Conservation (phyloP, 1,140 invertebrate genomes). For the Nylanderia fulva region DNA sequence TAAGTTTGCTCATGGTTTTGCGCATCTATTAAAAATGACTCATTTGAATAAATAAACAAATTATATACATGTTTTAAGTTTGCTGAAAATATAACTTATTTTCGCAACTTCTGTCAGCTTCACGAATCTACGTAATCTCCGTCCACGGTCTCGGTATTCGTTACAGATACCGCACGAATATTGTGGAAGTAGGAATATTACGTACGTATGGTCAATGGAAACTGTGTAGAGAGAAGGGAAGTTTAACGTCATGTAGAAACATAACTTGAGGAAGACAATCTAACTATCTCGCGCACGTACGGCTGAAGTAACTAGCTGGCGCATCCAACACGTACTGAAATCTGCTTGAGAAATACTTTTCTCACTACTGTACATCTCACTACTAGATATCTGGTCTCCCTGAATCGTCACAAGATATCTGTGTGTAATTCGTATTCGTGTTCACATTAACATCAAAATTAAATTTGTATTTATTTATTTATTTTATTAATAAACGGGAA, state of each 20-base stretch:
- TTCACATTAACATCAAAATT: slow-evolving; percentile 8
- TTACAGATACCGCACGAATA: slow-evolving; percentile 51
- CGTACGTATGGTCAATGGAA: slow-evolving; percentile 66
- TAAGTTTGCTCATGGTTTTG: too few species aligned
- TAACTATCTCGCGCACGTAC: slow-evolving; percentile 72
- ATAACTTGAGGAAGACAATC: slow-evolving; percentile 74
- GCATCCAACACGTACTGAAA: slow-evolving; percentile 56
- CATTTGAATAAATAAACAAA: background rate
- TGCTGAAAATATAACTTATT: background rate
- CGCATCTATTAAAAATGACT: background rate
- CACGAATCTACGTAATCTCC: slow-evolving; percentile 43
- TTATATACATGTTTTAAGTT: background rate
- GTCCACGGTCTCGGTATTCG: slow-evolving; percentile 40
- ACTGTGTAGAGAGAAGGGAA: slow-evolving; percentile 2
- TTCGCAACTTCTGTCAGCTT: slow-evolving; percentile 4
- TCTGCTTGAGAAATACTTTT: slow-evolving; percentile 64
- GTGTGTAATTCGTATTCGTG: background rate
- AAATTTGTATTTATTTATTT: too few species aligned
- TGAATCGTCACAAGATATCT: background rate
- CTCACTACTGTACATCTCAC: slow-evolving; percentile 27
- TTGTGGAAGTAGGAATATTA: slow-evolving; percentile 52
- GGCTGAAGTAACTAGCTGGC: slow-evolving; percentile 63
- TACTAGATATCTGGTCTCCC: slow-evolving; percentile 35
- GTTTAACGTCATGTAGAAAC: slow-evolving; percentile 66
- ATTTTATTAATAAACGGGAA: too few species aligned